Evolutionary conservation across 2,888 invertebrate species (phyloP).

Genomic region (Sminthurides aquaticus): DNA sequence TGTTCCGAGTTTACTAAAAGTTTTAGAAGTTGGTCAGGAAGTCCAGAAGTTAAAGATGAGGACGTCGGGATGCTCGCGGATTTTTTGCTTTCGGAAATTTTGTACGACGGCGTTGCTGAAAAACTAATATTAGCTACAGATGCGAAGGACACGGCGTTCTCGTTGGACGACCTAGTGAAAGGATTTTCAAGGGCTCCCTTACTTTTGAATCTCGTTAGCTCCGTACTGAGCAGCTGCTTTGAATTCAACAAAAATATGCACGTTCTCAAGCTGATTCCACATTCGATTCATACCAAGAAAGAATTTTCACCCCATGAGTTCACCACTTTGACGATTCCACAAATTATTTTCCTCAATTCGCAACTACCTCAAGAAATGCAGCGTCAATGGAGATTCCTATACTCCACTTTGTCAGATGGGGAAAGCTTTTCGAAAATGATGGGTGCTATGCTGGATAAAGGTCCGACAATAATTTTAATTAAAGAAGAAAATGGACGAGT

Average conservation of each 20-base stretch:
- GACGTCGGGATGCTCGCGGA: slow-evolving; percentile 33
- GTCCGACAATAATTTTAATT: slow-evolving; percentile 72
- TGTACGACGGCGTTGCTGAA: slow-evolving; percentile 27
- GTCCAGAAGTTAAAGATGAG: slow-evolving; percentile 26
- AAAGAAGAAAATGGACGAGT: slow-evolving; percentile 70
- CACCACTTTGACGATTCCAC: slow-evolving; percentile 57
- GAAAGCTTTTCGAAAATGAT: slow-evolving; percentile 81
- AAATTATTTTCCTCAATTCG: slow-evolving; percentile 71
- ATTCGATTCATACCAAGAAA: slow-evolving; percentile 11
- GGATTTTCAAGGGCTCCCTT: slow-evolving; percentile 33
- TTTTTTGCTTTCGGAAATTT: slow-evolving; percentile 34
- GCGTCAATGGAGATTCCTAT: slow-evolving; percentile 76
- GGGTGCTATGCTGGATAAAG: slow-evolving; percentile 68
- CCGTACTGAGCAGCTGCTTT: slow-evolving; percentile 38
- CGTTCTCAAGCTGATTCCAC: slow-evolving; percentile 27
- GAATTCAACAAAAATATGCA: slow-evolving; percentile 33
- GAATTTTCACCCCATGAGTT: slow-evolving; percentile 17
- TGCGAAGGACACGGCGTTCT: slow-evolving; percentile 15
- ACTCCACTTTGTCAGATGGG: slow-evolving; percentile 78
- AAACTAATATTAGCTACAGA: slow-evolving; percentile 32
- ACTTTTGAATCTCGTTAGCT: slow-evolving; percentile 35
- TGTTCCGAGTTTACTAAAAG: slow-evolving; percentile 29
- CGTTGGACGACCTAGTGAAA: slow-evolving; percentile 32
- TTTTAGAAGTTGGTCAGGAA: slow-evolving; percentile 26
- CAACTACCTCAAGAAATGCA: slow-evolving; percentile 67